Evolutionary conservation across 1,140 invertebrate genomes (phyloP), one percentile per base, ranked within the genome.

Genomic region (Schlechtendalia chinensis): DNA sequence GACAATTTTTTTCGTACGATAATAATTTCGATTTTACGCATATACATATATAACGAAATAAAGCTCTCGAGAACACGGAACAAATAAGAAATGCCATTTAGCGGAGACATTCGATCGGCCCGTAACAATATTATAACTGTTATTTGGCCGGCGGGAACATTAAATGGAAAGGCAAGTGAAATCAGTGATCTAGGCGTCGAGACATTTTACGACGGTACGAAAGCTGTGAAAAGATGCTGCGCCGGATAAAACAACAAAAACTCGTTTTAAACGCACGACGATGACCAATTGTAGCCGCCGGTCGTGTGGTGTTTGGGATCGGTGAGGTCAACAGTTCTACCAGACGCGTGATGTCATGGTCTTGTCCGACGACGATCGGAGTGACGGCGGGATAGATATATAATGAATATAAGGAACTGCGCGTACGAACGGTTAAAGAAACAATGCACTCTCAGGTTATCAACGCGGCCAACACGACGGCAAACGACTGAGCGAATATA

Each of bases 91-190:
- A 14, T 14, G 47, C 14, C 14, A 50, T 12, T 50, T 14, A 12
- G 12, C 47, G 14, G 12, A 50, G 47, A 50, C 12, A 12, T 12
- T n/a, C 47, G 47, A 72, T 24, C 14, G 19, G 50, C 16, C 5
- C 17, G 11, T 29, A 67, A 2, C 1, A 2, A 11, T 67, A 39
- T 50, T 45, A 45, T 45, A 45, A 29, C 59, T 63, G 59, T 32
- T 72, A 72, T 54, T 72, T n/a, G 29, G 17, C 50, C 69, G 19
- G 50, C 5, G 17, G 24, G 24, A 10, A 53, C 11, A 29, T 72
- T 50, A 72, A 72, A 72, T 72, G 50, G 69, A 72, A 72, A 72
- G 50, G 69, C 50, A 72, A 32, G 69, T 54, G 69, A 72, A 72
- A 72, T 72, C 50, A 19, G 47, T 71, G 29, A 53, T 71, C 45